Percentiles rank a stretch among this genome's conserved stretches.
These are phyloP conservation scores for Kryphioiulus occultus DNA, from an alignment of 2,888 invertebrate species.

Conservation along the genomic window DNA sequence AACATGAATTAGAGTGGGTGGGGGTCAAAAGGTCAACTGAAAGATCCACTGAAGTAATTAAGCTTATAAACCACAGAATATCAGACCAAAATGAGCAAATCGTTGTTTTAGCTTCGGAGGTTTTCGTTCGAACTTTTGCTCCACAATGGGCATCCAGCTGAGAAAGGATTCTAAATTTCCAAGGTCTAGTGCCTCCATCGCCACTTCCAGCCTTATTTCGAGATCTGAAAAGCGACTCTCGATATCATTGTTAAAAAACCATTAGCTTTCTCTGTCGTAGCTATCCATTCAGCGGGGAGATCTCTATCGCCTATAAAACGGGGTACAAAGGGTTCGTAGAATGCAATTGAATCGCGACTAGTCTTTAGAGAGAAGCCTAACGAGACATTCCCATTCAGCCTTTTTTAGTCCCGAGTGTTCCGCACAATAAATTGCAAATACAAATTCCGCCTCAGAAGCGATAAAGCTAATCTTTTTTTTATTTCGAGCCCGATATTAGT, in stretches of 20 bases:
- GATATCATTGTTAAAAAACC: constrained; percentile 12
- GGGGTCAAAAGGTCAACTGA: too few relatives aligned
- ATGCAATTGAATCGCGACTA: constrained; percentile 25
- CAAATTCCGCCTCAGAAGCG: constrained; percentile 24
- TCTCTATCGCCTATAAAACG: constrained; percentile 18
- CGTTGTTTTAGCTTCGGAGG: too few relatives aligned
- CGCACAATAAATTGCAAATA: constrained; percentile 35
- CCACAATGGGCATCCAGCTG: too few relatives aligned
- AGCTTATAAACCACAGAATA: too few relatives aligned
- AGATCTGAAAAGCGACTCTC: neutral
- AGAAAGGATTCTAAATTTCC: neutral
- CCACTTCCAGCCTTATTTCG: neutral
- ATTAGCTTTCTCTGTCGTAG: neutral
- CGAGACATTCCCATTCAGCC: constrained; percentile 31
- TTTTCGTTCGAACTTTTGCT: too few relatives aligned
- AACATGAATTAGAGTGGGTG: too few relatives aligned
- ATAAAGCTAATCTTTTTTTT: constrained; percentile 26
- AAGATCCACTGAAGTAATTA: too few relatives aligned
- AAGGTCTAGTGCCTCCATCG: neutral
- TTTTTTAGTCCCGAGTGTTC: constrained; percentile 9
- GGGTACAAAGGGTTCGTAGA: constrained; percentile 9
- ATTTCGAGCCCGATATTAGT: constrained; percentile 29
- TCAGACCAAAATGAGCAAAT: too few relatives aligned
- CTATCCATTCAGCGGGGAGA: constrained; percentile 11
- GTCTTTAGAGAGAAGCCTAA: constrained; percentile 24